A percentile compares a stretch with the other conserved stretches of the same genome.
Conservation (phyloP, 1,140 invertebrate species). For the Heliconius hermathena region DNA sequence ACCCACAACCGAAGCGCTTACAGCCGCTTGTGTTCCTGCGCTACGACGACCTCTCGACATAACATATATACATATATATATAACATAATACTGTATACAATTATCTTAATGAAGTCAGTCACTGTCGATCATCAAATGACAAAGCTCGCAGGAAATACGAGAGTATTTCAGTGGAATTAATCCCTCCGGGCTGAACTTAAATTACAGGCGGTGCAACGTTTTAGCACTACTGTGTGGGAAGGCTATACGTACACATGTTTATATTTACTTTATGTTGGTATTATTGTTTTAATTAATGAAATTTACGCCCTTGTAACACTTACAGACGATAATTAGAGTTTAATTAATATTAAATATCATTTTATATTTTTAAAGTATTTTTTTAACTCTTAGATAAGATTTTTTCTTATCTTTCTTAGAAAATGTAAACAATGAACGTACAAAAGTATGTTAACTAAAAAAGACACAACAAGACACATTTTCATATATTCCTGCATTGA, state of each 20-base stretch:
- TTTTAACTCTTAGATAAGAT: too few relatives aligned
- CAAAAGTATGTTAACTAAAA: too few relatives aligned
- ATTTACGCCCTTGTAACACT: background rate
- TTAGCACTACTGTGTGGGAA: background rate
- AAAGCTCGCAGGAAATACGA: constrained; percentile 5
- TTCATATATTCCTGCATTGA: too few relatives aligned
- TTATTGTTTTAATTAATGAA: background rate
- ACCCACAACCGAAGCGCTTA: too few relatives aligned
- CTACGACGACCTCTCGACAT: too few relatives aligned
- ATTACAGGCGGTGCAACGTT: constrained; percentile 9
- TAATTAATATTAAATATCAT: background rate
- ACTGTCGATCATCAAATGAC: constrained; percentile 13
- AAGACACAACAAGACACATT: too few relatives aligned
- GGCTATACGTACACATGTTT: background rate
- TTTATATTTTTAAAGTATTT: too few relatives aligned
- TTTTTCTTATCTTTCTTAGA: too few relatives aligned
- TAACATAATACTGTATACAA: background rate
- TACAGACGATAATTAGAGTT: background rate
- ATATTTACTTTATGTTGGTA: background rate
- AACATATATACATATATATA: background rate
- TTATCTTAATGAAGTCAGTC: constrained; percentile 13
- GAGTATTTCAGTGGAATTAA: constrained; percentile 12
- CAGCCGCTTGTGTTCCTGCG: too few relatives aligned
- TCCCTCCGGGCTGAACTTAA: constrained; percentile 7
- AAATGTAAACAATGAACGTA: too few relatives aligned